Evolutionary conservation across 2,888 invertebrate species (phyloP).

Genomic region (Acanthosepion lycidas): DNA sequence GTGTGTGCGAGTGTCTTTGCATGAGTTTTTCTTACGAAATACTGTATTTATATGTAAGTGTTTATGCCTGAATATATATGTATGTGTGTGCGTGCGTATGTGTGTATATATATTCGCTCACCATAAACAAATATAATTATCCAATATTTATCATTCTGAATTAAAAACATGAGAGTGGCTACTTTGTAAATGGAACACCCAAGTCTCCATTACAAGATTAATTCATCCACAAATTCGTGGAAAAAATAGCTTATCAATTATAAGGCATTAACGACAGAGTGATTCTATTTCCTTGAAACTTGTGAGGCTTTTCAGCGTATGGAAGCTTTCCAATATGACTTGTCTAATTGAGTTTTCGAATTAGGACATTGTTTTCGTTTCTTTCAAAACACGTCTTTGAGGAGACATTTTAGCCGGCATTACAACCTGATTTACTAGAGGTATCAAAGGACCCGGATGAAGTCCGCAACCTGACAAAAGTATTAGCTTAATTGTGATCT

Average conservation of each 20-base stretch:
- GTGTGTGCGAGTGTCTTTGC: no score
- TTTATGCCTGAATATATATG: no score
- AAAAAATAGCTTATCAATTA: conserved; percentile 24
- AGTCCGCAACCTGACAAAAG: no score
- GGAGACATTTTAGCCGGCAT: neutral
- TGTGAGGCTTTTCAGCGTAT: neutral
- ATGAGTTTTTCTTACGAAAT: no score
- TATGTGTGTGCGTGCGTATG: neutral
- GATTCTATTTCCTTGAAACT: neutral
- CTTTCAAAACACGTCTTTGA: neutral
- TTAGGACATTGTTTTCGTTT: neutral
- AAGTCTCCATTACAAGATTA: conserved; percentile 33
- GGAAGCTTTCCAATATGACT: conserved; percentile 7
- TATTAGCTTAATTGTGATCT: neutral
- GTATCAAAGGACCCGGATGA: neutral
- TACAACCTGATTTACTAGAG: neutral
- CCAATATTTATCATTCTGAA: neutral
- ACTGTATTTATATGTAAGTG: no score
- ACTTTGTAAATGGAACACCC: neutral
- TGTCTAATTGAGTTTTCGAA: neutral
- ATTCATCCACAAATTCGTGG: neutral
- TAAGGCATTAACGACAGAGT: neutral
- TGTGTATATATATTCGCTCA: neutral
- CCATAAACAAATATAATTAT: neutral
- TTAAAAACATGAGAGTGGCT: neutral